Conservation (phyloP, 2,113 vertebrate genomes). For the Propithecus coquereli region DNA sequence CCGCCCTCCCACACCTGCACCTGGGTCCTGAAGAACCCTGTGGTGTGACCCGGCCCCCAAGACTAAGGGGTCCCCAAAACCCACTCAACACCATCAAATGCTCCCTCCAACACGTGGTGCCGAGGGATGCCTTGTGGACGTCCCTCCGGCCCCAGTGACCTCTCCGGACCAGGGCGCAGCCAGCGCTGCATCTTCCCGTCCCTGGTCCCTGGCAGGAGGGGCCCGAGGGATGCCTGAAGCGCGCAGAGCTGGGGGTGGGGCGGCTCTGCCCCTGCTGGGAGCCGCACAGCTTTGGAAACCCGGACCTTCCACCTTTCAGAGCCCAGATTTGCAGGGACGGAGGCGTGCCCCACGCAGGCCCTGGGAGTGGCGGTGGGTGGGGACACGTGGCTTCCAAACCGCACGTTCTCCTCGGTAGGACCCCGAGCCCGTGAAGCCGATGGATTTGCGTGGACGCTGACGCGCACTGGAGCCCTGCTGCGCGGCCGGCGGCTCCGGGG, state of each 20-base stretch:
- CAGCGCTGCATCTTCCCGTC: background rate
- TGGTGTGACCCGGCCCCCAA: background rate
- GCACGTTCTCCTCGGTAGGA: background rate
- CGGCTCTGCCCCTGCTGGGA: background rate
- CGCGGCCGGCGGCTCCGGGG: background rate
- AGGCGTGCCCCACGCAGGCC: background rate
- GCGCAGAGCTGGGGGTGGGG: too few species aligned
- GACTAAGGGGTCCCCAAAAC: background rate
- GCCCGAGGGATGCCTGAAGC: too few species aligned
- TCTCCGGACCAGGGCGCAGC: background rate
- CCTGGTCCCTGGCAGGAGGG: background rate
- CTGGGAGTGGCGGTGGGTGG: background rate
- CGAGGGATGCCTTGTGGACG: accelerated
- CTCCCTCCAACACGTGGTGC: background rate
- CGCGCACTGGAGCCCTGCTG: accelerated
- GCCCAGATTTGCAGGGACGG: background rate
- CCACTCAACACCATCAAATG: too few species aligned
- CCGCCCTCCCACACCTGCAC: too few species aligned
- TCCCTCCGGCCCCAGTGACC: background rate
- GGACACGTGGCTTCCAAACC: background rate
- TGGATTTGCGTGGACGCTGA: background rate
- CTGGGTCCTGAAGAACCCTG: background rate
- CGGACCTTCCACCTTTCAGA: background rate
- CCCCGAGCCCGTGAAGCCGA: background rate
- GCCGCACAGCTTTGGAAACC: background rate